Evolutionary conservation across 1,140 invertebrate genomes (phyloP), one percentile per base, ranked within the genome.

Genomic region (Lordiphosa clarofinis): DNA sequence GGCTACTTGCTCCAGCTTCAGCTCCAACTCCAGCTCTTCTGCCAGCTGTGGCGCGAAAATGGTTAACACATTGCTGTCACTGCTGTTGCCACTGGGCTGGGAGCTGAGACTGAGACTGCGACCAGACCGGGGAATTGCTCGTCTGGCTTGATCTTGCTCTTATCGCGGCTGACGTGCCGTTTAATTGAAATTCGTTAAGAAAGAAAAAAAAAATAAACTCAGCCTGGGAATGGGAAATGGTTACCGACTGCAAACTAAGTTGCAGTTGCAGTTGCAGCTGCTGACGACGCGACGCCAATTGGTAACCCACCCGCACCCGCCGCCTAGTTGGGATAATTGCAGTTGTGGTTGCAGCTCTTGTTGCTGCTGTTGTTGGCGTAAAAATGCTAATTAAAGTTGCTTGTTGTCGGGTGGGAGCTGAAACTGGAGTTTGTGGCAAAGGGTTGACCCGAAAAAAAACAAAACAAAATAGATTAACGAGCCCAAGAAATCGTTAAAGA

Each of bases 301-400:
- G 37, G 42, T 50, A 70, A 63, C 35, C 66, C 57, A 70, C 64
- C 65, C 66, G 56, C 65, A 69, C 40, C 56, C 12, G 33, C 57
- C 33, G 37, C 46, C 39, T 62, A 53, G 49, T 55, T 59, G 56
- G 37, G 68, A 76, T 78, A 78, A 78, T 78, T 76, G 73, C 63
- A 60, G 53, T 70, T 44, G 47, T 53, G 33, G 35, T 37, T 57
- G 48, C 36, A n/a, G 36, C 36, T 38, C n/a, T 4, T 38, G 48
- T 21, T 38, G 62, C 38, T 47, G 61, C 44, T 36, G 71, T 68
- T 72, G 69, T 46, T 66, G 68, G 72, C 62, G 75, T 82, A 82
- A 84, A 84, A 82, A 82, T 82, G 78, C 76, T 82, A 82, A 82
- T 82, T 82, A 82, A 84, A 84, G 67, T 82, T 72, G 66, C 67